Evolutionary conservation across 1,140 invertebrate genomes (phyloP).

Genomic region (Pristionchus pacificus): DNA sequence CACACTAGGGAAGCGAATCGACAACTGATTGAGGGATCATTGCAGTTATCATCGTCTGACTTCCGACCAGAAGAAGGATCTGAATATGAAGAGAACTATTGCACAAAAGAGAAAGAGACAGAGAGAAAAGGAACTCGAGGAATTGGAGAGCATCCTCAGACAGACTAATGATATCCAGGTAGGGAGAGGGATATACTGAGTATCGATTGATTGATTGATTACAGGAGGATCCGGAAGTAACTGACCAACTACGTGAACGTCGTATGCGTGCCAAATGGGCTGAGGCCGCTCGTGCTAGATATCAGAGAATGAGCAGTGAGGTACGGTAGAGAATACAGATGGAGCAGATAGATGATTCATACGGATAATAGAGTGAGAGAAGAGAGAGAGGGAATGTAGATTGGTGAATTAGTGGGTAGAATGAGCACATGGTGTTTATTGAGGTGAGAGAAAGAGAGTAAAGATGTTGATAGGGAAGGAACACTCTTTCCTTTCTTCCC

Average conservation of each 20-base stretch:
- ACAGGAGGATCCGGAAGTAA: slow-evolving; percentile 38
- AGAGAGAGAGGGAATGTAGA: too few relatives aligned
- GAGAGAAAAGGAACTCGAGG: slow-evolving; percentile 37
- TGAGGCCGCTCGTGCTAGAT: slow-evolving; percentile 32
- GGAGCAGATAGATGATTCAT: too few relatives aligned
- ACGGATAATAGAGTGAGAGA: too few relatives aligned
- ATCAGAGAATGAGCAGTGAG: slow-evolving; percentile 32
- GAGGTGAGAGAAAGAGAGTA: too few relatives aligned
- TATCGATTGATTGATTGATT: neutral
- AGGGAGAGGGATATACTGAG: neutral
- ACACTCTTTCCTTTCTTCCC: too few relatives aligned
- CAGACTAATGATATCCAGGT: slow-evolving; percentile 36
- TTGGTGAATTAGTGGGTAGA: too few relatives aligned
- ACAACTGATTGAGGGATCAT: neutral
- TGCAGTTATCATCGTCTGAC: slow-evolving; percentile 32
- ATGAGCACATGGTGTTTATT: too few relatives aligned
- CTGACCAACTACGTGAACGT: slow-evolving; percentile 34
- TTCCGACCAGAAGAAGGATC: slow-evolving; percentile 31
- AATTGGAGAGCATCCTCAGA: slow-evolving; percentile 32
- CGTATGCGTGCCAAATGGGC: slow-evolving; percentile 40
- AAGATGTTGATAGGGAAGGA: too few relatives aligned
- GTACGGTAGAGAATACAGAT: slow-evolving; percentile 1
- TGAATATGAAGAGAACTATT: slow-evolving; percentile 35
- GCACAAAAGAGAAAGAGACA: slow-evolving; percentile 38
- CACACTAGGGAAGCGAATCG: neutral